Evolutionary conservation across 2,797 vertebrate species (phyloP), one percentile per base, ranked within the genome.

Genomic region (Acrossocheilus fasciatus): DNA sequence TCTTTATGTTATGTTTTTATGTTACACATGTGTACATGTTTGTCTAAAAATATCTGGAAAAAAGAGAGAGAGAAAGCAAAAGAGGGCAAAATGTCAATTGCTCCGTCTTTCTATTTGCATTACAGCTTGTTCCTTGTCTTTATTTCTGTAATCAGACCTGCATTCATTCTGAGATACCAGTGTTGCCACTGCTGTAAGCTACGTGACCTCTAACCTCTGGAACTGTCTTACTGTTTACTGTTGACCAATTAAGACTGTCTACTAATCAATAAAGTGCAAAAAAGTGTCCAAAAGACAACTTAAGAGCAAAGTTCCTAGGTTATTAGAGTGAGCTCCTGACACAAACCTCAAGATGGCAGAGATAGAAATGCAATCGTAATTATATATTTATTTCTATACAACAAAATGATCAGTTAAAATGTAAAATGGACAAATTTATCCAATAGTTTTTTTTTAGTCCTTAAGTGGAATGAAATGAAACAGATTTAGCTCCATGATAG

Each of bases 131-230:
- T 62, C 43, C 78, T 75, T 26, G 45, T 78, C 77, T 72, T n/a
- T 23, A 43, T 76, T 26, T 84, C 43, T 69, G 62, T 62, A 78
- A 79, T 70, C 50, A n/a, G 23, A 34, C 34, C 43, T 50, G 72
- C 26, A 62, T 78, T 85, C 41, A 87, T 81, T 84, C 59, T 52
- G 82, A 81, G 47, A 75, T 69, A 6, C 57, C 26, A 17, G 47
- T 47, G 14, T 73, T 62, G 43, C 57, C 69, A 87, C 57, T 81
- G 83, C 83, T 81, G 39, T 36, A 81, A 66, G 87, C 87, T 43
- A 64, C 64, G 8, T 52, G 83, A 78, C 64, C 69, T 43, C 54
- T 47, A 68, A 76, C 66, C 72, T 77, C 41, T 39, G 20, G 62
- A 69, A 26, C 39, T 23, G 20, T 81, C 59, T 82, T 80, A 79